A percentile compares a stretch with the other conserved stretches of the same genome.
These are phyloP conservation scores for Ctenopoma kingsleyae DNA, from an alignment of 2,797 vertebrate species.

Conservation along the genomic window DNA sequence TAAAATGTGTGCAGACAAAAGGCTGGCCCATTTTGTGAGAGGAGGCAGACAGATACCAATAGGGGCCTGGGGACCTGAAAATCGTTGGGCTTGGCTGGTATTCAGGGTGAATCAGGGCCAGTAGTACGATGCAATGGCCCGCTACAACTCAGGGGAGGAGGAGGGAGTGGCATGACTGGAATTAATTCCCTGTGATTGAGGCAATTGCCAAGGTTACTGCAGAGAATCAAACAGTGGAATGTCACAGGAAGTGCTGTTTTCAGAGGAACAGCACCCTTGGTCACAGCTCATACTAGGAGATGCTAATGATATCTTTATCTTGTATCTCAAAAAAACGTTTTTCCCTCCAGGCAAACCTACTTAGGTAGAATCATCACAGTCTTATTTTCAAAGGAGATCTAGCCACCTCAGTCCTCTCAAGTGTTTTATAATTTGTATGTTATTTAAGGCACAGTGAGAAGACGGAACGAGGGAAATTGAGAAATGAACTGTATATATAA, in stretches of 20 bases:
- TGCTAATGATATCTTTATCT: slow-evolving; percentile 73
- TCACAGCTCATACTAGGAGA: slow-evolving; percentile 73
- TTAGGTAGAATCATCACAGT: slow-evolving; percentile 47
- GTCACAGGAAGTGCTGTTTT: slow-evolving; percentile 81
- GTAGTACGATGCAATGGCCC: slow-evolving; percentile 70
- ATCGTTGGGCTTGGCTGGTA: slow-evolving; percentile 79
- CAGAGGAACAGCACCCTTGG: slow-evolving; percentile 70
- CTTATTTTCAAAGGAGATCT: slow-evolving; percentile 51
- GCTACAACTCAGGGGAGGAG: slow-evolving; percentile 65
- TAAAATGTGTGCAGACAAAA: slow-evolving; percentile 66
- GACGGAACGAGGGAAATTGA: background rate
- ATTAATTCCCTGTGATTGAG: slow-evolving; percentile 85
- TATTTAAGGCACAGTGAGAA: slow-evolving; percentile 12
- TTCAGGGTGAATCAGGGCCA: slow-evolving; percentile 81
- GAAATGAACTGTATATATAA: background rate
- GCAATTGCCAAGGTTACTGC: slow-evolving; percentile 86
- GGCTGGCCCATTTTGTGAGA: slow-evolving; percentile 64
- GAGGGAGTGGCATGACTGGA: slow-evolving; percentile 81
- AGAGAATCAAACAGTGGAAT: slow-evolving; percentile 81
- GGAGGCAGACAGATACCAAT: slow-evolving; percentile 77
- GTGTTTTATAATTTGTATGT: slow-evolving; percentile 23
- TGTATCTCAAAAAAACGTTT: slow-evolving; percentile 50
- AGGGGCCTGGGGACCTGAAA: slow-evolving; percentile 75
- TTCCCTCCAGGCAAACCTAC: slow-evolving; percentile 52
- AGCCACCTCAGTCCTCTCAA: slow-evolving; percentile 28